Conservation (phyloP, 2,797 vertebrate species). For the Pagetopsis macropterus region DNA sequence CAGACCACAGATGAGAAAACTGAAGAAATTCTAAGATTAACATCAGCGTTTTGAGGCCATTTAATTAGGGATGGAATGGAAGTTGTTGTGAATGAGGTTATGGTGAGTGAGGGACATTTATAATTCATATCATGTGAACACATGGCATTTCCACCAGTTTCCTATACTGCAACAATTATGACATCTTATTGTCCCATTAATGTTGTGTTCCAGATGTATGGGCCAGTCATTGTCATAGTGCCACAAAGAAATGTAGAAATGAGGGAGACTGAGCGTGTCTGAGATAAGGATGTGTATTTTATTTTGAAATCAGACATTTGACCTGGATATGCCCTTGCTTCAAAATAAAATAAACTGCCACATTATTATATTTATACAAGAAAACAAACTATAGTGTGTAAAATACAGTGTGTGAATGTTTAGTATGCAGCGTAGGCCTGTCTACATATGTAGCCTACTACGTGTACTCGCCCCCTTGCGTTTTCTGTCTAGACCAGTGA, state of each 20-base stretch:
- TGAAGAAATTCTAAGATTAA: conserved; percentile 65
- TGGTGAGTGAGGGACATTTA: conserved; percentile 40
- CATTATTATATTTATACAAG: not conserved
- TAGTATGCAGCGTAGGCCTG: conserved; percentile 52
- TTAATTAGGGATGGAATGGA: conserved; percentile 49
- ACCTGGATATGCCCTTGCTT: not conserved
- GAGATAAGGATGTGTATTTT: not conserved
- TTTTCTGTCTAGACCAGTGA: conserved; percentile 51
- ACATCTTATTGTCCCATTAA: conserved; percentile 10
- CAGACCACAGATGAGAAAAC: conserved; percentile 34
- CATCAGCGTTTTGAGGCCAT: conserved; percentile 57
- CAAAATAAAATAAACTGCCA: not conserved
- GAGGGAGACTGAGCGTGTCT: not conserved
- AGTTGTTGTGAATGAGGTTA: conserved; percentile 60
- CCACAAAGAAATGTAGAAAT: not conserved
- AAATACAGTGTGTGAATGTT: not conserved
- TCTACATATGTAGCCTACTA: conserved; percentile 21
- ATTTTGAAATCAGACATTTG: not conserved
- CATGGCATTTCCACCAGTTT: conserved; percentile 21
- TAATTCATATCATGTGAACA: conserved; percentile 45
- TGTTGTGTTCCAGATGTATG: not conserved
- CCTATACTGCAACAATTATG: conserved; percentile 16
- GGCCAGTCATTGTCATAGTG: not conserved
- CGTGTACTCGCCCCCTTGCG: conserved; percentile 26
- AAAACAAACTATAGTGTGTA: not conserved